A percentile compares a stretch with the other conserved stretches of the same genome.
These are phyloP conservation scores for Aphidius ervi DNA, from an alignment of 1,140 invertebrate genomes.

Conservation along the genomic window DNA sequence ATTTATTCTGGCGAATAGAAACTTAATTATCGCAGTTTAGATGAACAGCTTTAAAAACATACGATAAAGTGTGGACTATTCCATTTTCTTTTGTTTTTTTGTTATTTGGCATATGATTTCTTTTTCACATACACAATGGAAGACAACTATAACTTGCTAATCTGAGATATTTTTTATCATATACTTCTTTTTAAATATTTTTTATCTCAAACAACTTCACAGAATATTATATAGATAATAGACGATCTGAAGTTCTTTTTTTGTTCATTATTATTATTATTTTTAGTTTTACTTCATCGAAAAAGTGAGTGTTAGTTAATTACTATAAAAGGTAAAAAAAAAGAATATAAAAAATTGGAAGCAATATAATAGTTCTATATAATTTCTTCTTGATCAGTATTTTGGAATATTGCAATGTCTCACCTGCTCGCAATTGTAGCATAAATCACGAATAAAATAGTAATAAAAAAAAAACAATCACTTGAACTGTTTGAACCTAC, in stretches of 20 bases:
- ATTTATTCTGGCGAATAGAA: background rate
- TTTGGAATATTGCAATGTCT: conserved; percentile 47
- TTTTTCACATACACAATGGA: too few species aligned
- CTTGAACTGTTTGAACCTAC: background rate
- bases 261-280: background rate
- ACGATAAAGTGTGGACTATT: too few species aligned
- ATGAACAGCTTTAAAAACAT: too few species aligned
- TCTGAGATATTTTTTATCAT: too few species aligned
- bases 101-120: too few species aligned
- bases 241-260: too few species aligned
- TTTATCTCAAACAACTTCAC: too few species aligned
- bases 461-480: conserved; percentile 13
- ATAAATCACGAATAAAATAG: conserved; percentile 17
- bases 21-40: too few species aligned
- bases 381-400: background rate
- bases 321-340: conserved; percentile 17
- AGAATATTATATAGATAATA: too few species aligned
- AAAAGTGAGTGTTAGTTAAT: conserved; percentile 13
- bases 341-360: background rate
- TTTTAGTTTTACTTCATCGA: conserved; percentile 10
- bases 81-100: too few species aligned
- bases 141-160: too few species aligned
- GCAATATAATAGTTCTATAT: background rate
- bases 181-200: too few species aligned
- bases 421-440: conserved; percentile 32